A percentile compares a stretch with the other conserved stretches of the same genome.
phyloP scores from a whole-genome alignment of 64 coral and sea anemone genomes.

The Exaiptasia diaphana region DNA sequence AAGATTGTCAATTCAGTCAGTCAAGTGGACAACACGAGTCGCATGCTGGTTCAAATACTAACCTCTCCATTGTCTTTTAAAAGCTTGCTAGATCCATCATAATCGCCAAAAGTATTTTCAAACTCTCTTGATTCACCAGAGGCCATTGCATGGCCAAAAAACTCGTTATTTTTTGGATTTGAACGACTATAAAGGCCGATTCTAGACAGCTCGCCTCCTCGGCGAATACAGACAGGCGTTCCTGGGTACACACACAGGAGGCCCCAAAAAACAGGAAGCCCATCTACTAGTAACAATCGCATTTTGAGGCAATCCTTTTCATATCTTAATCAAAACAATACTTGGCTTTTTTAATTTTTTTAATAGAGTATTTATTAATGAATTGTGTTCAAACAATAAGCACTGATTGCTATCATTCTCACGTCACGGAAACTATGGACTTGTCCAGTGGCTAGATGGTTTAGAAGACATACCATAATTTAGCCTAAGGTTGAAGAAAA shows the following conservation, averaged over 20 bases:
- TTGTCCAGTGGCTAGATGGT: not conserved
- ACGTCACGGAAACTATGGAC: no score
- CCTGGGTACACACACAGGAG: not conserved
- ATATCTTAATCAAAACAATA: not conserved
- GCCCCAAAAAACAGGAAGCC: no score
- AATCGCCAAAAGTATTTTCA: slow-evolving; percentile 71
- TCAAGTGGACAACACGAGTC: not conserved
- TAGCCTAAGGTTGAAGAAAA: not conserved
- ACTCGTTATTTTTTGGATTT: not conserved
- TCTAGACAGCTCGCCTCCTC: not conserved
- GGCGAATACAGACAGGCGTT: not conserved
- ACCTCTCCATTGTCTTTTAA: slow-evolving; percentile 58
- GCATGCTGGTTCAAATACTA: not conserved
- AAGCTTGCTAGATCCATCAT: slow-evolving; percentile 49
- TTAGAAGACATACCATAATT: not conserved
- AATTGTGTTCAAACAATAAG: no score
- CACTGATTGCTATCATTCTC: no score
- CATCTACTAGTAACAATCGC: no score
- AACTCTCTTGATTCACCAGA: slow-evolving; percentile 64
- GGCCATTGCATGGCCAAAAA: not conserved
- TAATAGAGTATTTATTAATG: not conserved
- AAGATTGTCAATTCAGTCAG: not conserved
- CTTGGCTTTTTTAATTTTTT: not conserved
- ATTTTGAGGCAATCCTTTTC: no score
- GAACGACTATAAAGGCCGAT: not conserved